Evolutionary conservation across 2,888 invertebrate genomes (phyloP).

Genomic region (Buathra laborator): DNA sequence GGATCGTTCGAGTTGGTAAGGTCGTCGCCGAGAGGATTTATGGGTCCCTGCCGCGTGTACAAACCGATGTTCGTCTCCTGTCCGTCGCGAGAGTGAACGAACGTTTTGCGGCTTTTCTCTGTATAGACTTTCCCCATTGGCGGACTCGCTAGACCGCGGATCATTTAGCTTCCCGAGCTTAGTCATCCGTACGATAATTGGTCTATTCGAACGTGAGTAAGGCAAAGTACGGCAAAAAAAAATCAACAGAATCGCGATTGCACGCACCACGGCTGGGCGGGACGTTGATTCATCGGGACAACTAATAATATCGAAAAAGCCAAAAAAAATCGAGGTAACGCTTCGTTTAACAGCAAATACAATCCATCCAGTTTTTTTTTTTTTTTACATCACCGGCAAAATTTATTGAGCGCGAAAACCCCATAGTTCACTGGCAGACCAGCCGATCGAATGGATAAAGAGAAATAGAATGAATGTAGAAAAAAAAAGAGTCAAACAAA

Average conservation of each 20-base stretch:
- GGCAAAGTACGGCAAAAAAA: constrained; percentile 58
- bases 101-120: constrained; percentile 51
- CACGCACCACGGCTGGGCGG: constrained; percentile 22
- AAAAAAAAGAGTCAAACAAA: constrained; percentile 18
- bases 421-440: constrained; percentile 19
- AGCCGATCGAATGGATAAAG: constrained; percentile 42
- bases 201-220: constrained; percentile 40
- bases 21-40: constrained; percentile 64
- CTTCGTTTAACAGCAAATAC: constrained; percentile 18
- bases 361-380: constrained; percentile 37
- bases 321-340: constrained; percentile 9
- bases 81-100: constrained; percentile 43
- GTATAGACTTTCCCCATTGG: constrained; percentile 18
- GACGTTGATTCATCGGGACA: constrained; percentile 62
- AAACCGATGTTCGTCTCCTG: constrained; percentile 51
- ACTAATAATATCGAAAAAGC: constrained; percentile 34
- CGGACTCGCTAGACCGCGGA: constrained; percentile 35
- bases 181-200: constrained; percentile 65
- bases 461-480: constrained; percentile 47
- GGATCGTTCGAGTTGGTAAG: constrained; percentile 57
- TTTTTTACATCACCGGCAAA: constrained; percentile 19
- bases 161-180: constrained; percentile 60
- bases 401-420: constrained; percentile 30
- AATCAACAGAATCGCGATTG: constrained; percentile 22
- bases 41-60: constrained; percentile 50